phyloP scores from a whole-genome alignment of 1,140 invertebrate genomes.

The Dinoponera quadriceps region DNA sequence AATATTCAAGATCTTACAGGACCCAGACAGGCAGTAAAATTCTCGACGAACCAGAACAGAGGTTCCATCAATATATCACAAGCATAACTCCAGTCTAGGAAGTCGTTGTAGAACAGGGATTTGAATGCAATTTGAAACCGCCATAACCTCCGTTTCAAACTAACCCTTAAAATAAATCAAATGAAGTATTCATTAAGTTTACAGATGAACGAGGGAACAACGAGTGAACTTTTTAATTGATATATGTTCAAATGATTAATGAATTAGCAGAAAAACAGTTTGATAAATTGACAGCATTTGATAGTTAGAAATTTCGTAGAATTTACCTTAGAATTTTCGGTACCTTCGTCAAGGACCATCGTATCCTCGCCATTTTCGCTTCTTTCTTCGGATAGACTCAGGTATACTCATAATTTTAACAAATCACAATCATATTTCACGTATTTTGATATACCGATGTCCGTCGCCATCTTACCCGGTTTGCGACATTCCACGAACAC shows the following conservation, averaged over 20 bases:
- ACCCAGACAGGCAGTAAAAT: slow-evolving; percentile 94
- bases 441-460: background rate
- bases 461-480: background rate
- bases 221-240: background rate
- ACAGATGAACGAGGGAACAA: background rate
- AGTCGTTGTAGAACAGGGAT: slow-evolving; percentile 91
- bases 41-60: slow-evolving; percentile 98
- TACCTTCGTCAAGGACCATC: slow-evolving; percentile 72
- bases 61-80: slow-evolving; percentile 95
- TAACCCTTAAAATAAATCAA: slow-evolving; percentile 72
- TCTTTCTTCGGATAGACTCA: background rate
- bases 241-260: background rate
- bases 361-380: slow-evolving; percentile 74
- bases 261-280: background rate
- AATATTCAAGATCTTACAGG: slow-evolving; percentile 88
- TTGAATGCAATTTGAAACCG: slow-evolving; percentile 79
- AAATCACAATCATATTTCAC: background rate
- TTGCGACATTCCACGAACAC: background rate
- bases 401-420: slow-evolving; percentile 17
- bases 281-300: background rate
- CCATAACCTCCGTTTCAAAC: slow-evolving; percentile 75
- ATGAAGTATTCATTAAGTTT: background rate
- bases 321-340: slow-evolving; percentile 72
- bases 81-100: slow-evolving; percentile 91
- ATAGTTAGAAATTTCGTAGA: background rate